These are phyloP conservation scores for Gryon sp. DNA, from an alignment of 1,140 invertebrate genomes.

Conservation along the genomic window DNA sequence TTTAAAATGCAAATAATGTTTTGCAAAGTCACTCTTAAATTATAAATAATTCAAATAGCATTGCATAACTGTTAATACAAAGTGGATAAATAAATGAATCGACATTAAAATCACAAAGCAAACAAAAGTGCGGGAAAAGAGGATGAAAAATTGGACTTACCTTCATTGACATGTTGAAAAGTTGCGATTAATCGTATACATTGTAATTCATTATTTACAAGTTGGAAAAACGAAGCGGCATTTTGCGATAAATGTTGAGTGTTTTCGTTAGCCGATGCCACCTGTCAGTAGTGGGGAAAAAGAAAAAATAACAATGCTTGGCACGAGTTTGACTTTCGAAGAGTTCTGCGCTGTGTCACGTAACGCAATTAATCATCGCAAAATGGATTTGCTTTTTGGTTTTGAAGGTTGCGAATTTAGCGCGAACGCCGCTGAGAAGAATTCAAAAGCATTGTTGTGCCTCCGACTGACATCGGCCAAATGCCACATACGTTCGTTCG, in stretches of 20 bases:
- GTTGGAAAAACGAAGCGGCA: slow-evolving; percentile 9
- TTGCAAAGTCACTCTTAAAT: too few species aligned
- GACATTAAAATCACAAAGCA: slow-evolving; percentile 7
- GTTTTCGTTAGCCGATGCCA: slow-evolving; percentile 4
- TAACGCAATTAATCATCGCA: slow-evolving; percentile 19
- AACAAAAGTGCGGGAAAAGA: background rate
- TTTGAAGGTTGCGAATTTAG: slow-evolving; percentile 1
- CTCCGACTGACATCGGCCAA: slow-evolving; percentile 48
- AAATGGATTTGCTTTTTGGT: too few species aligned
- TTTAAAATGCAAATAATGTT: too few species aligned
- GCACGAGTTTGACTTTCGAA: slow-evolving; percentile 4
- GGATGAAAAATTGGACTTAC: slow-evolving; percentile 32
- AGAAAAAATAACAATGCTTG: slow-evolving; percentile 12
- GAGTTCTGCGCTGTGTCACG: slow-evolving; percentile 21
- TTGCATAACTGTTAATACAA: slow-evolving; percentile 43
- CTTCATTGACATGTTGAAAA: slow-evolving; percentile 65
- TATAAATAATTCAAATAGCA: slow-evolving; percentile 30
- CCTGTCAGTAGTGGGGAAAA: slow-evolving; percentile 17
- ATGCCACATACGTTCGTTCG: slow-evolving; percentile 35
- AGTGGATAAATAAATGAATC: slow-evolving; percentile 11
- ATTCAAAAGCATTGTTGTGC: slow-evolving; percentile 18
- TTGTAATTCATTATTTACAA: slow-evolving; percentile 17
- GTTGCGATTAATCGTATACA: slow-evolving; percentile 6
- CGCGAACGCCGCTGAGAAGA: background rate
- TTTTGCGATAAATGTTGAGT: slow-evolving; percentile 6